These are phyloP conservation scores for Porites divaricata DNA, from an alignment of 92 coral and sea anemone species.

Conservation along the genomic window DNA sequence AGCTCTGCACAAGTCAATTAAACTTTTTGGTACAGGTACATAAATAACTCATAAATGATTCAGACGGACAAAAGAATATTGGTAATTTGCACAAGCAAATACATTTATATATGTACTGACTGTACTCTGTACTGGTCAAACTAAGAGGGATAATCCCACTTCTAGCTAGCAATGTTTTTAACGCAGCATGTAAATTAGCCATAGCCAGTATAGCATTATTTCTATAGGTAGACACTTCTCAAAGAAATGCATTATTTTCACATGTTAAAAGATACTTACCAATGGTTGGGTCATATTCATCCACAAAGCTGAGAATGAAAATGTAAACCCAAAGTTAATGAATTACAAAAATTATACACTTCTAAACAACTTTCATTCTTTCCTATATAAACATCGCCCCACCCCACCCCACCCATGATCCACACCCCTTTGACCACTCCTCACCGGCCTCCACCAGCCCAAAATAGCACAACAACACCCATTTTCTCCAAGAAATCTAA, in stretches of 20 bases:
- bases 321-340: background rate
- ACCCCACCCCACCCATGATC: conserved; percentile 33
- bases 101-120: too few species aligned
- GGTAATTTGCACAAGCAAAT: too few species aligned
- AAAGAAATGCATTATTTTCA: background rate
- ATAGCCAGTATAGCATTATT: too few species aligned
- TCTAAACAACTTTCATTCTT: background rate
- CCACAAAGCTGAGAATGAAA: conserved; percentile 88
- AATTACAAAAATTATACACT: too few species aligned
- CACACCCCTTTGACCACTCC: conserved; percentile 39
- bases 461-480: conserved; percentile 2
- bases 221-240: background rate
- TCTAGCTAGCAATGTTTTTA: too few species aligned
- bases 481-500: background rate
- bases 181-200: too few species aligned
- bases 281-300: conserved; percentile 99
- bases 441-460: background rate
- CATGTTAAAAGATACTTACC: conserved; percentile 64
- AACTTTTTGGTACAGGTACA: too few species aligned
- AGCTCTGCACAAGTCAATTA: too few species aligned
- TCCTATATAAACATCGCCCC: background rate
- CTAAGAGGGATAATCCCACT: too few species aligned
- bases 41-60: too few species aligned
- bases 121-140: too few species aligned
- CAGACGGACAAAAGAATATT: too few species aligned